Evolutionary conservation across 2,113 vertebrate genomes (phyloP).

Genomic region (Nicator chloris): DNA sequence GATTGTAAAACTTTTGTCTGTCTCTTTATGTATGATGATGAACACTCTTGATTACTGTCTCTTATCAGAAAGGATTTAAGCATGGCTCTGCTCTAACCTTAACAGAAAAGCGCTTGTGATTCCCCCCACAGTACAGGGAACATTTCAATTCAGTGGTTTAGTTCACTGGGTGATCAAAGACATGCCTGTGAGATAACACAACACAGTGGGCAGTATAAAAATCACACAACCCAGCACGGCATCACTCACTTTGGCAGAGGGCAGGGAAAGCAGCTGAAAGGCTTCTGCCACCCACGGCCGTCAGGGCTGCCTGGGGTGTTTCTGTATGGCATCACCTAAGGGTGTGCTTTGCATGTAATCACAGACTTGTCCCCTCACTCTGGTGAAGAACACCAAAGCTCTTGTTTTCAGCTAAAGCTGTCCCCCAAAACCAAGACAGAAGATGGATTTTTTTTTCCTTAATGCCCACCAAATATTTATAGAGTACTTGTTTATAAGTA

Average conservation of each 20-base stretch:
- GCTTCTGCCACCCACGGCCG: accelerated
- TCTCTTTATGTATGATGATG: not conserved
- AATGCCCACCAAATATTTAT: not conserved
- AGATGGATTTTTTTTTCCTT: not conserved
- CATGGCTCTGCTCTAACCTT: not conserved
- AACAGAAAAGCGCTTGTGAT: not conserved
- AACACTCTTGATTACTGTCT: not conserved
- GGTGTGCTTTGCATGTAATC: not conserved
- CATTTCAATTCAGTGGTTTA: not conserved
- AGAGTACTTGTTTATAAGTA: not conserved
- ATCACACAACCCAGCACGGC: not conserved
- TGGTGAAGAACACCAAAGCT: not conserved
- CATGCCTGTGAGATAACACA: not conserved
- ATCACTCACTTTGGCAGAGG: not conserved
- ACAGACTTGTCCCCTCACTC: not conserved
- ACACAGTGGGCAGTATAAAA: not conserved
- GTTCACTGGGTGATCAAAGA: not conserved
- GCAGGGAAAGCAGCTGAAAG: not conserved
- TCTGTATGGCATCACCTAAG: accelerated
- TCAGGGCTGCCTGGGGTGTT: not conserved
- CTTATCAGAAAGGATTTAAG: not conserved
- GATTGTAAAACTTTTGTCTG: not conserved
- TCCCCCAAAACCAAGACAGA: not conserved
- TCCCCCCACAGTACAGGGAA: not conserved
- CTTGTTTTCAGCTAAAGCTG: not conserved